Evolutionary conservation across 2,797 vertebrate genomes (phyloP).

Genomic region (Pseudochirops cupreus): DNA sequence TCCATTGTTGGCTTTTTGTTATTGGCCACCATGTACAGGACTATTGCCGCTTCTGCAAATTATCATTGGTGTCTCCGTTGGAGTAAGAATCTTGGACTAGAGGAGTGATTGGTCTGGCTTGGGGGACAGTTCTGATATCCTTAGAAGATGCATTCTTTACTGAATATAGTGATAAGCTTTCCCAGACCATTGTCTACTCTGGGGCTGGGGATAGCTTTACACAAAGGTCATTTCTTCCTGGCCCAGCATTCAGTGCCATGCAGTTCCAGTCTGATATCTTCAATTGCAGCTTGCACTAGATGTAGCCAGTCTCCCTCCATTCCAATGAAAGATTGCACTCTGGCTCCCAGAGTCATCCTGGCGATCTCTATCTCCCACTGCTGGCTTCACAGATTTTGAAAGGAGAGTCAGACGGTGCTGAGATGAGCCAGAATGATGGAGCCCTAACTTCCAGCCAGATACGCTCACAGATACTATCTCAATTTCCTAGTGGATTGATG

Average conservation of each 20-base stretch:
- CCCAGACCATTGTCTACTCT: background rate
- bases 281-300: background rate
- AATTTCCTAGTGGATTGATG: conserved; percentile 68
- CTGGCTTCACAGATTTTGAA: conserved; percentile 9
- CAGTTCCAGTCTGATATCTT: background rate
- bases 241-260: background rate
- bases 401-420: conserved; percentile 20
- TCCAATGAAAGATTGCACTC: background rate
- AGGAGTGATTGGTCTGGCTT: background rate
- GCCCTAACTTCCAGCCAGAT: conserved; percentile 61
- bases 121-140: background rate
- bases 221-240: background rate
- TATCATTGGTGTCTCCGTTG: background rate
- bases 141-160: background rate
- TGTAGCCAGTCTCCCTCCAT: background rate
- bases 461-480: conserved; percentile 71
- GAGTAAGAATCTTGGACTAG: background rate
- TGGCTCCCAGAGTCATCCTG: background rate
- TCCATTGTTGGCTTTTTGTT: background rate
- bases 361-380: conserved; percentile 7
- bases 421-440: conserved; percentile 67
- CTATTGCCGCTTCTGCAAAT: background rate
- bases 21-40: background rate
- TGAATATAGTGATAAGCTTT: background rate
- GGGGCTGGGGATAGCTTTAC: background rate